Evolutionary conservation across 2,888 invertebrate species (phyloP).

Genomic region (Proisotoma minuta): DNA sequence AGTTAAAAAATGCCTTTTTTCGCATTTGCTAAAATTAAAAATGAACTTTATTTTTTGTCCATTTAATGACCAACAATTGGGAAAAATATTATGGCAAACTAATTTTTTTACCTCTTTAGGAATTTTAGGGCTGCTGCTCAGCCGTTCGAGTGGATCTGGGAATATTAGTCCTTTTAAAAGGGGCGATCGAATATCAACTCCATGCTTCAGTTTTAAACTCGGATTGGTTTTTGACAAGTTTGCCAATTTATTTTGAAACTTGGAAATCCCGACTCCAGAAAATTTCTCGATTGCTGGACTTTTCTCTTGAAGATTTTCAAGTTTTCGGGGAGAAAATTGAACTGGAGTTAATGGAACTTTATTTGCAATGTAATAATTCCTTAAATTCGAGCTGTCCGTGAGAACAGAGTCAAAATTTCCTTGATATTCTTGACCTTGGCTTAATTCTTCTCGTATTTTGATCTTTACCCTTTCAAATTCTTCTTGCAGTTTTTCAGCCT

Average conservation of each 20-base stretch:
- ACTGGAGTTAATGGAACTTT: no score
- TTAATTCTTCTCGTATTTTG: conserved; percentile 52
- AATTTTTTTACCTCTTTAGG: conserved; percentile 28
- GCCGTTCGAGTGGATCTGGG: conserved; percentile 35
- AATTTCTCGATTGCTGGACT: no score
- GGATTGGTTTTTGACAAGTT: conserved; percentile 39
- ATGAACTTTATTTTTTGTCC: background rate
- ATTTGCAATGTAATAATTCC: conserved; percentile 9
- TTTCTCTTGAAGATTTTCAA: no score
- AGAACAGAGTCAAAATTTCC: no score
- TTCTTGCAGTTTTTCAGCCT: conserved; percentile 61
- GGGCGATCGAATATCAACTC: conserved; percentile 38
- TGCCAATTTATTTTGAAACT: conserved; percentile 38
- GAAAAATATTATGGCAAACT: no score
- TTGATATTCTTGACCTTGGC: no score
- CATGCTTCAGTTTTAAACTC: conserved; percentile 27
- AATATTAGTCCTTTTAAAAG: conserved; percentile 40
- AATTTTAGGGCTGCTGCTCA: conserved; percentile 24
- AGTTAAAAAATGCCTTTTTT: background rate
- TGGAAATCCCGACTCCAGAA: conserved; percentile 32
- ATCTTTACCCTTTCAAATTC: conserved; percentile 65
- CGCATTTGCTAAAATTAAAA: background rate
- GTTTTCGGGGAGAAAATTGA: no score
- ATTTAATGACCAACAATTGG: no score
- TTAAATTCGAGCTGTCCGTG: conserved; percentile 3